These are phyloP conservation scores for Hydrotaea cyrtoneurina DNA, from an alignment of 2,888 invertebrate genomes.

Conservation along the genomic window DNA sequence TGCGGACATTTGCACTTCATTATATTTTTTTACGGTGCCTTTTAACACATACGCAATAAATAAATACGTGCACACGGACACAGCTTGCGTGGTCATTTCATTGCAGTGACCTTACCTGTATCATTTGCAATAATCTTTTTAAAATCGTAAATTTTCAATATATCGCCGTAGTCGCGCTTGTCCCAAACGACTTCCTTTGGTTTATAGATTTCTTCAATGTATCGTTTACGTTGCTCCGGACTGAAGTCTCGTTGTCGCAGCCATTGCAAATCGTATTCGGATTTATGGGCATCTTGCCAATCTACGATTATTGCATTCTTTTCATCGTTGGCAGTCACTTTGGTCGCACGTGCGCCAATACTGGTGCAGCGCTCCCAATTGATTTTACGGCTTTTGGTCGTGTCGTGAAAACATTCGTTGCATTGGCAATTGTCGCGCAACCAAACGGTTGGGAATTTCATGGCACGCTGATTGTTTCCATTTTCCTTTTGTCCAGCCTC, in stretches of 20 bases:
- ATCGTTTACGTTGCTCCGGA: conserved; percentile 80
- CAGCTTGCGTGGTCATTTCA: too few species aligned
- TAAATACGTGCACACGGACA: too few species aligned
- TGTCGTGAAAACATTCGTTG: conserved; percentile 84
- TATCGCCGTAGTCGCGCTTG: conserved; percentile 81
- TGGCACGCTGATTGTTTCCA: conserved; percentile 52
- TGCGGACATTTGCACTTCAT: too few species aligned
- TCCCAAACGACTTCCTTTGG: conserved; percentile 82
- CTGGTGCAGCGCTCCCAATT: conserved; percentile 83
- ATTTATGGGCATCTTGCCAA: conserved; percentile 85
- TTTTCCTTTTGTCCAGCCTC: conserved; percentile 30
- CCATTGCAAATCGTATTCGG: conserved; percentile 83
- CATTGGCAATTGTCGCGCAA: conserved; percentile 89
- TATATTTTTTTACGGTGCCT: too few species aligned
- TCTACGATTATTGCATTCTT: conserved; percentile 76
- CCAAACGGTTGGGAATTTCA: conserved; percentile 86
- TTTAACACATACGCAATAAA: too few species aligned
- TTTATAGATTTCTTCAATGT: conserved; percentile 82
- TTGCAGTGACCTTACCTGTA: conserved; percentile 74
- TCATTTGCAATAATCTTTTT: conserved; percentile 82
- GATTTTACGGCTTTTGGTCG: conserved; percentile 84
- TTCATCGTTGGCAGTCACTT: conserved; percentile 56
- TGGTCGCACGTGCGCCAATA: conserved; percentile 80
- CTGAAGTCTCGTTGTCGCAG: conserved; percentile 83
- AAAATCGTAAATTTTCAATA: conserved; percentile 82